A percentile compares a stretch with the other conserved stretches of the same genome.
Conservation (phyloP, 2,113 vertebrate species). For the Plecturocebus donacophilus region DNA sequence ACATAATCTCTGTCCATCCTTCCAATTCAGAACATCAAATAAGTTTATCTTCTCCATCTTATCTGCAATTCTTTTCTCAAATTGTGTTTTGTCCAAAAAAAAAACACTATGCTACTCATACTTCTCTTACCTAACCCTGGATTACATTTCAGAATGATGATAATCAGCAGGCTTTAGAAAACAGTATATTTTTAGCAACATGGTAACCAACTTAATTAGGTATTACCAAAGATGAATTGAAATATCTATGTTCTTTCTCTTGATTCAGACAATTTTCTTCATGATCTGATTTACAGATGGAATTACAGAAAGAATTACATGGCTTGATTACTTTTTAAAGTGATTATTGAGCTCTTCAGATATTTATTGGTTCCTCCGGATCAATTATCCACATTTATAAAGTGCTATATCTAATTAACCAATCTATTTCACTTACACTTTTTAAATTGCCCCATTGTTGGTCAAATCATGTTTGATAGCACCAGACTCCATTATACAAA, state of each 20-base stretch:
- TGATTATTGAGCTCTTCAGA: slow-evolving; percentile 62
- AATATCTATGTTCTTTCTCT: slow-evolving; percentile 60
- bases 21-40: slow-evolving; percentile 64
- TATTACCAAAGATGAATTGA: slow-evolving; percentile 61
- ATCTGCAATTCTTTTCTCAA: slow-evolving; percentile 65
- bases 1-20: neutral
- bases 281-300: slow-evolving; percentile 51
- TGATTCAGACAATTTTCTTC: slow-evolving; percentile 57
- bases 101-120: slow-evolving; percentile 37
- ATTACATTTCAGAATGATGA: slow-evolving; percentile 72
- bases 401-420: slow-evolving; percentile 41
- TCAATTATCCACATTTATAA: slow-evolving; percentile 67
- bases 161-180: slow-evolving; percentile 64
- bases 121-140: slow-evolving; percentile 60
- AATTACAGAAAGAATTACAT: slow-evolving; percentile 69
- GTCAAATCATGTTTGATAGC: slow-evolving; percentile 46
- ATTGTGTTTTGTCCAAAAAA: slow-evolving; percentile 57
- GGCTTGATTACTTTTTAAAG: slow-evolving; percentile 61
- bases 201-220: slow-evolving; percentile 67
- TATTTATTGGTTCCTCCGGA: slow-evolving; percentile 60
- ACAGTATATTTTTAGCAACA: slow-evolving; percentile 58
- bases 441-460: slow-evolving; percentile 47
- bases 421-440: slow-evolving; percentile 63
- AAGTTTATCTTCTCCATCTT: slow-evolving; percentile 56
- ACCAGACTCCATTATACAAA: slow-evolving; percentile 42